Percentiles rank a stretch among this genome's conserved stretches.
Evolutionary conservation across 1,140 invertebrate species (phyloP).

Genomic region (Carcinoscorpius rotundicauda): DNA sequence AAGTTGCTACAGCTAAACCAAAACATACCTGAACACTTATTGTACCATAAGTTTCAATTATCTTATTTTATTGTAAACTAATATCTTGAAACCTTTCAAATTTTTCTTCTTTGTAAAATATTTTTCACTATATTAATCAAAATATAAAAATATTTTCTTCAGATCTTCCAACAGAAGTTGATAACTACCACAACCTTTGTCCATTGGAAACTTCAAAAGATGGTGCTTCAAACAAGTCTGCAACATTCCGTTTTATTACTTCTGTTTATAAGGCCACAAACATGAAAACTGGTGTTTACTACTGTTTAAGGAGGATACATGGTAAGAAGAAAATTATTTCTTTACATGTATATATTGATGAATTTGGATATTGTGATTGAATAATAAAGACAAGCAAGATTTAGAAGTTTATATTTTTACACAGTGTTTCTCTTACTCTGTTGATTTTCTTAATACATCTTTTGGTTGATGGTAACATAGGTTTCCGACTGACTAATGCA

Average conservation of each 20-base stretch:
- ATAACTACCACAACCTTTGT: slow-evolving; percentile 76
- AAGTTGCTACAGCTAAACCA: too few species aligned
- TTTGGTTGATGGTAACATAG: slow-evolving; percentile 29
- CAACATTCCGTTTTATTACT: slow-evolving; percentile 54
- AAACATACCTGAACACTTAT: too few species aligned
- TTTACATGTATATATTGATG: slow-evolving; percentile 4
- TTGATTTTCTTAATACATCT: slow-evolving; percentile 5
- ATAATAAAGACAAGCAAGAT: too few species aligned
- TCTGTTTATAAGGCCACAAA: slow-evolving; percentile 87
- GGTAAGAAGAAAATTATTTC: slow-evolving; percentile 27
- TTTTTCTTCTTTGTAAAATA: slow-evolving; percentile 12
- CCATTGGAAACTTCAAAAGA: slow-evolving; percentile 55
- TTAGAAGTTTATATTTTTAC: neutral
- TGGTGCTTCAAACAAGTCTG: slow-evolving; percentile 40
- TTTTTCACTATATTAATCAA: slow-evolving; percentile 5
- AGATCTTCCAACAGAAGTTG: slow-evolving; percentile 72
- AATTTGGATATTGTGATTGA: neutral
- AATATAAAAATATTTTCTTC: slow-evolving; percentile 16
- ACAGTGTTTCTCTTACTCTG: slow-evolving; percentile 1
- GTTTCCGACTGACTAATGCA: slow-evolving; percentile 62
- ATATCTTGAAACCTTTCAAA: neutral
- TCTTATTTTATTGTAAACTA: neutral
- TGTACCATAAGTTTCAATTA: neutral
- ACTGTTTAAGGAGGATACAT: slow-evolving; percentile 79
- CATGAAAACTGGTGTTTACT: slow-evolving; percentile 69